Evolutionary conservation across 2,888 invertebrate species (phyloP), one percentile per base, ranked within the genome.

Genomic region (Adela reaumurella): DNA sequence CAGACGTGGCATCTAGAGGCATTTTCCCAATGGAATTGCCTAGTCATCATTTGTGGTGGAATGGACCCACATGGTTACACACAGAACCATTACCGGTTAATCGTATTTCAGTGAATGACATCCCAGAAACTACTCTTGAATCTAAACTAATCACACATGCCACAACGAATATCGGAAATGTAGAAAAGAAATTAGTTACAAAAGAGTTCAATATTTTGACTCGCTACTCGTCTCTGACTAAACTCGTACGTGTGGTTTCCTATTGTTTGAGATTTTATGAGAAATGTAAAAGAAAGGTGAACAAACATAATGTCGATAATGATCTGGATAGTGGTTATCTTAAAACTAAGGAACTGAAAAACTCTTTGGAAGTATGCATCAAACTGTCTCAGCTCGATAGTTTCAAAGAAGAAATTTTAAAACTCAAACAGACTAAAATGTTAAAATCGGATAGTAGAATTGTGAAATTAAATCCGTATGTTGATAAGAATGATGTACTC

Each of bases 1-100:
- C 51, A 5, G 53, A 51, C 17, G 35, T 53, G 3, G 47, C 51
- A 10, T 52, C 53, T 8, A 50, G 55, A 4, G 54, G 52, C 14
- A 14, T 45, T 28, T 20, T 19, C 17, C 43, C 43, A n/a, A 4
- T 3, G 5, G 18, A 45, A 47, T 18, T 53, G 19, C 19, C 19
- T 3, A 24, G 24, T 20, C 28, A 46, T 46, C n/a, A 43, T 46
- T 51, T 48, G 48, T 45, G 46, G 48, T 49, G 41, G 16, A 16
- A 42, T 17, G 35, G 35, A 14, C 35, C 35, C 35, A 14, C 35
- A 35, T 35, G 35, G 35, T 35, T 35, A 14, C 35, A 14, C 14
- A 8, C 8, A 35, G 35, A 35, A 14, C 14, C 35, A 35, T 14
- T 8, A 11, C 11, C n/a, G 11, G 8, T 8, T 3, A 35, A 3